Evolutionary conservation across 1,140 invertebrate genomes (phyloP), one percentile per base, ranked within the genome.

Genomic region (Heliconius melpomene): DNA sequence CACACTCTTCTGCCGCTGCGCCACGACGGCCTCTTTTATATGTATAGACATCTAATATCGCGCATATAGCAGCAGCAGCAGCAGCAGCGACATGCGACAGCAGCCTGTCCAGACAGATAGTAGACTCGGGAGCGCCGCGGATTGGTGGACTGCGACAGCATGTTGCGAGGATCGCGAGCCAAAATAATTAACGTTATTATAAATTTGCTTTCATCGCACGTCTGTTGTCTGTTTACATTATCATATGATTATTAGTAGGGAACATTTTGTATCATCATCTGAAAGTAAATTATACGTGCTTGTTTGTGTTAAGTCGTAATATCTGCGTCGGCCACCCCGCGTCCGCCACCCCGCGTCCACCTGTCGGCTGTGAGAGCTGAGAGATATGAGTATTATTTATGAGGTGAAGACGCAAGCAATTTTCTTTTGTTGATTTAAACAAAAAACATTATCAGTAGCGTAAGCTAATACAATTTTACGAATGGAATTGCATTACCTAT

Each of bases 171-270:
- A 76, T 76, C 75, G 57, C 32, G 75, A 20, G 75, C 60, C 60
- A 70, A 76, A 76, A 76, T 76, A 76, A 60, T 70, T 76, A 76
- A 36, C 40, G 57, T 46, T 76, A 60, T 76, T 76, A 70, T 76
- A 70, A 70, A 23, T 70, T 72, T 40, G 57, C 20, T 72, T 77
- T 77, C 29, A 77, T 54, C 46, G 70, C 9, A 46, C 76, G 38
- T 77, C 5, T 77, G 76, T 72, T 77, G 26, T 77, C 2, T 77
- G 76, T 72, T 77, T 77, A 77, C 76, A 20, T 70, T 77, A 77
- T 71, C 75, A 77, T 77, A 71, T 6, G 54, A 72, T 77, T 72
- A 77, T 72, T 71, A 70, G 29, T 32, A 3, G 0, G 38, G 8
- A 60, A n/a, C n/a, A 11, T 60, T 7, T 60, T 11, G 54, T 0